Percentiles rank a stretch among this genome's conserved stretches.
Conservation (phyloP, 2,888 invertebrate genomes). For the Habrosyne pyritoides region DNA sequence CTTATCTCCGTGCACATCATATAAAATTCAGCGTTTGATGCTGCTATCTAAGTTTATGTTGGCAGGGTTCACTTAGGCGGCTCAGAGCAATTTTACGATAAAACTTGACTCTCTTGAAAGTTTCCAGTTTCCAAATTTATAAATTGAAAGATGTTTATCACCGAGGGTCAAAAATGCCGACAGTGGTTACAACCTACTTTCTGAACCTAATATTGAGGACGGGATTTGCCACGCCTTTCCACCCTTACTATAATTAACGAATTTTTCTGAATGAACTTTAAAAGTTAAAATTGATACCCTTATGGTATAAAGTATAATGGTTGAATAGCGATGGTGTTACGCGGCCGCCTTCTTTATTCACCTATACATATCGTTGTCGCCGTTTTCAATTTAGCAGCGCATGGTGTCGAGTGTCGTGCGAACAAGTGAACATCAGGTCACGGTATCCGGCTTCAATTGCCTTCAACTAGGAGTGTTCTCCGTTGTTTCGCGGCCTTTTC, state of each 20-base stretch:
- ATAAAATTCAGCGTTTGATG: slow-evolving; percentile 46
- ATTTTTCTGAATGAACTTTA: neutral
- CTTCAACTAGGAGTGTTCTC: slow-evolving; percentile 59
- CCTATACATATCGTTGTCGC: slow-evolving; percentile 53
- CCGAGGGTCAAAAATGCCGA: slow-evolving; percentile 33
- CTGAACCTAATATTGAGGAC: slow-evolving; percentile 43
- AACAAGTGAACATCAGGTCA: slow-evolving; percentile 59
- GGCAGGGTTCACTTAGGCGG: slow-evolving; percentile 24
- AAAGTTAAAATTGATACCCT: neutral
- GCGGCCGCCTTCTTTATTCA: slow-evolving; percentile 48
- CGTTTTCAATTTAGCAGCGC: slow-evolving; percentile 53
- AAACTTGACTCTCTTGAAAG: neutral
- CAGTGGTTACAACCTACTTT: slow-evolving; percentile 33
- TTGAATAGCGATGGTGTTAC: slow-evolving; percentile 27
- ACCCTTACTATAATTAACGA: slow-evolving; percentile 28
- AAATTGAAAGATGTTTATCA: slow-evolving; percentile 28
- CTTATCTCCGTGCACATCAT: slow-evolving; percentile 56
- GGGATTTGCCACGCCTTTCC: slow-evolving; percentile 40
- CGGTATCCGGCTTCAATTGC: slow-evolving; percentile 68
- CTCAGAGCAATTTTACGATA: slow-evolving; percentile 7
- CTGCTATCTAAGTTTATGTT: slow-evolving; percentile 37
- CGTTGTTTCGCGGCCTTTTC: slow-evolving; percentile 26
- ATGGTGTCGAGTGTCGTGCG: slow-evolving; percentile 57
- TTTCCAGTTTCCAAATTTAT: slow-evolving; percentile 18
- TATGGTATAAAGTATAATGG: neutral